These are phyloP conservation scores for Ciconia stormi DNA, from an alignment of 2,113 vertebrate genomes.

Conservation along the genomic window DNA sequence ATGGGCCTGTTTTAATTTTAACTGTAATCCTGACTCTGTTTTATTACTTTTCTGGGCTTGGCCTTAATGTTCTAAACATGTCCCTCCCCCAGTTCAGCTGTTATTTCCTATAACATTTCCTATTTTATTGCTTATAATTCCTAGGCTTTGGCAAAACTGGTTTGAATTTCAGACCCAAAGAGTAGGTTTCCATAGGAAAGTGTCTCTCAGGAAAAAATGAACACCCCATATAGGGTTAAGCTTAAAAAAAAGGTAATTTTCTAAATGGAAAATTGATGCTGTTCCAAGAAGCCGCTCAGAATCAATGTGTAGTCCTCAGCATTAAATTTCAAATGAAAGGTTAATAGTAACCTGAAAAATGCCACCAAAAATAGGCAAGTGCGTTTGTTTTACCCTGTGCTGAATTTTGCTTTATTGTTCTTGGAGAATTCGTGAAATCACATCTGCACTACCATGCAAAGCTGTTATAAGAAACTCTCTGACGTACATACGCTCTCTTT, in stretches of 20 bases:
- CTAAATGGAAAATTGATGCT: constrained; percentile 28
- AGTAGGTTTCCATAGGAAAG: neutral
- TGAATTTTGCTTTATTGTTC: neutral
- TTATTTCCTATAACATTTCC: neutral
- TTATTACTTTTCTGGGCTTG: neutral
- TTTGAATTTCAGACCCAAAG: neutral
- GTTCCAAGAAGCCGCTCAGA: constrained; percentile 8
- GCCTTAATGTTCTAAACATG: neutral
- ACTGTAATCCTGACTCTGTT: neutral
- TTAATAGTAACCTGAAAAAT: constrained; percentile 25
- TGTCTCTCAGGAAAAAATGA: neutral
- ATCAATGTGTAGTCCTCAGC: neutral
- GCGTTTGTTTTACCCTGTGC: neutral
- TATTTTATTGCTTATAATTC: neutral
- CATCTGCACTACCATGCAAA: neutral
- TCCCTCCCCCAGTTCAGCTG: neutral
- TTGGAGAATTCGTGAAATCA: neutral
- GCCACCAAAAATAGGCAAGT: neutral
- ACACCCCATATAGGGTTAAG: neutral
- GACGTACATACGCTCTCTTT: accelerated
- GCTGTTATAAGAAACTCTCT: neutral
- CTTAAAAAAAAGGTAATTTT: neutral
- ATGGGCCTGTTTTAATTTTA: neutral
- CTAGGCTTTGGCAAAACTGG: neutral
- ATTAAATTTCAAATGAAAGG: constrained; percentile 22